Conservation (phyloP, 2,113 vertebrate genomes). For the Ochotona princeps region DNA sequence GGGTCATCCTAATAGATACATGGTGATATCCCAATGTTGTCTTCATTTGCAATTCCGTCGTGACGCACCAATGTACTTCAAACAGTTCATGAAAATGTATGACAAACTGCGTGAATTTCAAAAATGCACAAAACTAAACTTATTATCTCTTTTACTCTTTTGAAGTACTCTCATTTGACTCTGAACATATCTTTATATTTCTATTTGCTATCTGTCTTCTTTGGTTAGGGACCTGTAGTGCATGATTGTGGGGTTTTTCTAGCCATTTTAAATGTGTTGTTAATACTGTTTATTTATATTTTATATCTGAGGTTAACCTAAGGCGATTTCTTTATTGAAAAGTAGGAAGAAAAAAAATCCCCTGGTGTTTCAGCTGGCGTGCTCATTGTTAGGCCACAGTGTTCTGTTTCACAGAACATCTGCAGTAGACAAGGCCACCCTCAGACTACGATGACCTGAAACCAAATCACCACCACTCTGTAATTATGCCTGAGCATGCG, state of each 20-base stretch:
- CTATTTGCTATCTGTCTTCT: neutral
- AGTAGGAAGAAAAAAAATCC: neutral
- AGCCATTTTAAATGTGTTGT: neutral
- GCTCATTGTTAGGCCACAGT: neutral
- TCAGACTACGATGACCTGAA: neutral
- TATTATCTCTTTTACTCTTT: too few relatives aligned
- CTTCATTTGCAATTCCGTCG: neutral
- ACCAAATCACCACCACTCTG: neutral
- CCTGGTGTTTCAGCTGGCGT: neutral
- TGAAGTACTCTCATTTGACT: too few relatives aligned
- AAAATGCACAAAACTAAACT: too few relatives aligned
- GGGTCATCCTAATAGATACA: neutral
- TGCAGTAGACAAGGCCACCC: neutral
- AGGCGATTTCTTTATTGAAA: neutral
- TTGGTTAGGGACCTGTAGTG: neutral
- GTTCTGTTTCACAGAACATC: neutral
- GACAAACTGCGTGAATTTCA: too few relatives aligned
- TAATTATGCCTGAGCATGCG: neutral
- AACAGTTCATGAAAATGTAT: too few relatives aligned
- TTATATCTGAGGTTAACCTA: slow-evolving; percentile 14
- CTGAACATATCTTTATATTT: neutral
- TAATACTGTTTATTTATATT: neutral
- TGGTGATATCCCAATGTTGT: neutral
- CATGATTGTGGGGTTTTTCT: too few relatives aligned
- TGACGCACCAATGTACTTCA: too few relatives aligned